These are phyloP conservation scores for Zoanthus gigantus DNA, from an alignment of 92 coral and sea anemone genomes.

Conservation along the genomic window DNA sequence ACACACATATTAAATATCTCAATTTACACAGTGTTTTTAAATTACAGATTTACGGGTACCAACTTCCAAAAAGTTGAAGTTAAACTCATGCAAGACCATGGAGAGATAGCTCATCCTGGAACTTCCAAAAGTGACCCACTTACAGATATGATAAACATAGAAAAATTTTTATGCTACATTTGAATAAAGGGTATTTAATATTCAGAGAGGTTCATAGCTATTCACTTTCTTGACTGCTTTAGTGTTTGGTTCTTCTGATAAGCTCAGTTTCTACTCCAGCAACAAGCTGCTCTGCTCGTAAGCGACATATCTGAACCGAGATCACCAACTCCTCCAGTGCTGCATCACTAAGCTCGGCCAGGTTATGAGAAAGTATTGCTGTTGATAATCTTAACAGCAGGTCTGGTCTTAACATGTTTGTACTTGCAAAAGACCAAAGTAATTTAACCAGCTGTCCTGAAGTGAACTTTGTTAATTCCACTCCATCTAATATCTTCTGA, in stretches of 20 bases:
- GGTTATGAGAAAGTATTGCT: constrained; percentile 60
- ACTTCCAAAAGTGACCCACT: no score
- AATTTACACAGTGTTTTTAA: no score
- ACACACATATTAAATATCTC: no score
- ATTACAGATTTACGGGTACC: no score
- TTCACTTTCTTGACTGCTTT: no score
- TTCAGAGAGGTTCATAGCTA: no score
- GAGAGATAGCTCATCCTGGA: no score
- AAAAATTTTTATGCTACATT: no score
- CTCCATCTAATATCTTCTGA: constrained; percentile 47
- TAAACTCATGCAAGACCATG: no score
- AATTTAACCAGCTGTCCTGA: constrained; percentile 65
- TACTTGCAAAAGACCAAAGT: constrained; percentile 72
- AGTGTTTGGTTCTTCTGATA: constrained; percentile 68
- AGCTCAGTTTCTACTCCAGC: constrained; percentile 79
- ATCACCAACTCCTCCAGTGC: constrained; percentile 73
- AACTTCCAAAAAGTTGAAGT: no score
- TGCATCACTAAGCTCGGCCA: constrained; percentile 56
- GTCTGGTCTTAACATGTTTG: constrained; percentile 57
- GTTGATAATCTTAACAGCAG: constrained; percentile 57
- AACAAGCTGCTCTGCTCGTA: constrained; percentile 71
- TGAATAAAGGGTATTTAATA: no score
- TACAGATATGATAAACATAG: no score
- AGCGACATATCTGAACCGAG: constrained; percentile 60
- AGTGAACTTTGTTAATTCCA: constrained; percentile 55